Evolutionary conservation across 2,113 vertebrate species (phyloP).

Genomic region (Mirounga angustirostris): DNA sequence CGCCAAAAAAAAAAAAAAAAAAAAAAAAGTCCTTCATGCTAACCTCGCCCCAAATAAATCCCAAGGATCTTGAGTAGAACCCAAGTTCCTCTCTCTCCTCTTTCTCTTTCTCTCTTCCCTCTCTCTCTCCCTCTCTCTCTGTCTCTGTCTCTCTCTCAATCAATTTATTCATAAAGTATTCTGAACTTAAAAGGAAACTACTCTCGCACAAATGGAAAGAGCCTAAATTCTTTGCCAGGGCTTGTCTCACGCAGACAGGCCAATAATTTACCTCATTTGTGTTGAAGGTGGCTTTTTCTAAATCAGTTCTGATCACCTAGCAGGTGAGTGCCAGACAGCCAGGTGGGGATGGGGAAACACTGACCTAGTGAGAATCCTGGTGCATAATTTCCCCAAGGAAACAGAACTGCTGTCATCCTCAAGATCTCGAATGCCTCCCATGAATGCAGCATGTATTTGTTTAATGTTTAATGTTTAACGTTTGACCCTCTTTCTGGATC

Average conservation of each 20-base stretch:
- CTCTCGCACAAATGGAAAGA: not conserved
- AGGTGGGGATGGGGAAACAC: not conserved
- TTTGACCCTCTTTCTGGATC: not conserved
- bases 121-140: too few relatives aligned
- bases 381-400: not conserved
- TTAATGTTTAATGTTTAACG: too few relatives aligned
- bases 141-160: not conserved
- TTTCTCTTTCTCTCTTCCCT: not conserved
- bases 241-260: not conserved
- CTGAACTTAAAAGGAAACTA: conserved; percentile 55
- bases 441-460: not conserved
- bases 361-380: not conserved
- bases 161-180: conserved; percentile 47
- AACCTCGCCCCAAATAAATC: not conserved
- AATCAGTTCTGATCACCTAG: not conserved
- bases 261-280: not conserved
- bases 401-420: not conserved
- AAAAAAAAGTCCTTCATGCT: not conserved
- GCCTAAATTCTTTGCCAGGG: not conserved
- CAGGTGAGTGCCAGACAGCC: not conserved
- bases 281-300: not conserved
- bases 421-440: not conserved
- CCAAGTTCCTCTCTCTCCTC: not conserved
- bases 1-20: not conserved
- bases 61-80: not conserved